Conservation (phyloP, 2,888 invertebrate genomes). For the Calameuta pallipes region DNA sequence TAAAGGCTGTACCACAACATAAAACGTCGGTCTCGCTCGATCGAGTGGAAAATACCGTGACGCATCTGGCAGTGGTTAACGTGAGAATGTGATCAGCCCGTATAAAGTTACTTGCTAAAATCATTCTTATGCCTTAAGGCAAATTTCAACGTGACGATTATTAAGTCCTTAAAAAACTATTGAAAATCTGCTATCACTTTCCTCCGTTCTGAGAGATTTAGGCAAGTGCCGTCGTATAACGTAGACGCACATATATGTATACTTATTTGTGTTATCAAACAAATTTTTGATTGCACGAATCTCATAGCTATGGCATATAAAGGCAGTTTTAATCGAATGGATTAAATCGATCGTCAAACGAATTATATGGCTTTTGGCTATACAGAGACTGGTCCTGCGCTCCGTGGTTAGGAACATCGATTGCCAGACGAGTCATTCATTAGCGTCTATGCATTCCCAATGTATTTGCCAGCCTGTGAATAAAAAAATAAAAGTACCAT, state of each 20-base stretch:
- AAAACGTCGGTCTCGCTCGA: neutral
- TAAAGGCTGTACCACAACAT: neutral
- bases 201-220: neutral
- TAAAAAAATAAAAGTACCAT: neutral
- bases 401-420: neutral
- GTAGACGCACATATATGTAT: neutral
- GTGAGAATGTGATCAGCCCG: neutral
- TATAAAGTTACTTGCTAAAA: neutral
- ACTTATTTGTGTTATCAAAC: slow-evolving; percentile 16
- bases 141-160: neutral
- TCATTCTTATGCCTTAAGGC: neutral
- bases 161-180: neutral
- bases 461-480: slow-evolving; percentile 11
- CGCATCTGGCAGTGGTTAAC: neutral
- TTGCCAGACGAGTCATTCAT: slow-evolving; percentile 19
- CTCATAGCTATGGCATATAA: neutral
- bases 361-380: neutral
- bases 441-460: slow-evolving; percentile 28
- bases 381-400: neutral
- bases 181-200: neutral
- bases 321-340: neutral
- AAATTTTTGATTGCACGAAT: neutral
- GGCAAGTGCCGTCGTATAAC: neutral
- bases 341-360: neutral
- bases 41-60: neutral